Base-by-base conservation (phyloP, 2,113 vertebrate genomes). In the Scytalopus superciliaris region DNA sequence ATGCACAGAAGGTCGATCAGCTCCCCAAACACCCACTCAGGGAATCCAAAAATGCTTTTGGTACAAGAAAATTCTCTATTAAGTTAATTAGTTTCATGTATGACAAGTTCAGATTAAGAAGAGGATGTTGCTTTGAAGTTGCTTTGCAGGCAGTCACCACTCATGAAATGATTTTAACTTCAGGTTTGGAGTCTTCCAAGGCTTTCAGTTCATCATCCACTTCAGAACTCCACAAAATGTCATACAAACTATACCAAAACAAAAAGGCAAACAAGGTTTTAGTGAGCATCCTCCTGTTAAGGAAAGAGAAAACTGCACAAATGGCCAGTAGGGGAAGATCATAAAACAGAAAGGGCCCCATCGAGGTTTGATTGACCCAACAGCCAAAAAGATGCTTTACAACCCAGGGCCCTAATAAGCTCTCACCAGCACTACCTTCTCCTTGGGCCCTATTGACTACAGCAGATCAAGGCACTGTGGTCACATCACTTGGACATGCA, bases 131-230 rank as follows among this genome's bases (percentile, higher is more conserved):
- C 50, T 93, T 60, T 77, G 63, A 90, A 0, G 4, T 77, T 55
- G 80, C 55, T 93, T 66, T 39, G 70, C 67, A 77, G 81, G 47
- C 72, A 72, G 77, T 25, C 81, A 50, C 30, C 14, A 7, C 73
- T 98, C 96, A 98, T 31, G 76, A 98, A 96, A 98, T 89, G 68
- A 98, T 80, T 91, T 94, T 96, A 85, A 98, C 56, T 66, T 93
- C 82, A 3, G 98, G 96, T 64, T 88, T 98, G 45, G 89, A 82
- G 28, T 96, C 87, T 68, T 97, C 96, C 87, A 98, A 66, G 31
- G 96, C 96, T 56, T 22, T 93, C 55, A 98, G 92, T 40, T 82
- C 94, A 31, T 97, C 69, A 2, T 98, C 92, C 13, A 96, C 83
- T 30, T 92, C 92, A 35, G 90, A 24, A 3, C 92, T 89, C 98